Evolutionary conservation across 2,113 vertebrate species (phyloP).

Genomic region (Orthonyx spaldingii): DNA sequence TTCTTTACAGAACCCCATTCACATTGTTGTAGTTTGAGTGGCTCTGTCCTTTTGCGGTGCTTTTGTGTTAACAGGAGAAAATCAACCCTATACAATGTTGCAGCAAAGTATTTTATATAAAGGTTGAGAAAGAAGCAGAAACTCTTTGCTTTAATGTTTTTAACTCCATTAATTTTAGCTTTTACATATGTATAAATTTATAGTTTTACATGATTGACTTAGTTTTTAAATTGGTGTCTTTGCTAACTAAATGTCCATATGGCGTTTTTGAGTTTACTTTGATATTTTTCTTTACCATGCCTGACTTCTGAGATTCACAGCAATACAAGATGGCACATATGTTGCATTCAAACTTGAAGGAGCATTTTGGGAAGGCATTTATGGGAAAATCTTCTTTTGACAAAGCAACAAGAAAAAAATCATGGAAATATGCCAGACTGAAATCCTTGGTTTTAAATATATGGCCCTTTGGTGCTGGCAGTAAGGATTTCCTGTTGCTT

Average conservation of each 20-base stretch:
- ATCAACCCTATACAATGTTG: background rate
- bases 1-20: background rate
- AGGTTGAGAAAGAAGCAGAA: background rate
- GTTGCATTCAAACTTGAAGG: background rate
- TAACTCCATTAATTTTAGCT: background rate
- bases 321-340: background rate
- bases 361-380: conserved; percentile 5
- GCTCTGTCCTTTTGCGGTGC: background rate
- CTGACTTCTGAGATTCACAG: background rate
- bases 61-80: background rate
- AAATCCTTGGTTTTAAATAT: conserved; percentile 40
- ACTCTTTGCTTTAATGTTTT: background rate
- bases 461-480: background rate
- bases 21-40: background rate
- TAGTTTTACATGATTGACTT: background rate
- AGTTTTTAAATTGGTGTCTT: background rate
- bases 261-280: background rate
- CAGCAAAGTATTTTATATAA: background rate
- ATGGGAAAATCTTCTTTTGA: conserved; percentile 43
- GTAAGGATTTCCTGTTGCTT: conserved; percentile 48
- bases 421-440: conserved; percentile 30
- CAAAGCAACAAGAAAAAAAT: background rate
- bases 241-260: background rate
- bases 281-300: background rate
- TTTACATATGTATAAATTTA: background rate